Evolutionary conservation across 2,797 vertebrate species (phyloP).

Genomic region (Loris lydekkerianus): DNA sequence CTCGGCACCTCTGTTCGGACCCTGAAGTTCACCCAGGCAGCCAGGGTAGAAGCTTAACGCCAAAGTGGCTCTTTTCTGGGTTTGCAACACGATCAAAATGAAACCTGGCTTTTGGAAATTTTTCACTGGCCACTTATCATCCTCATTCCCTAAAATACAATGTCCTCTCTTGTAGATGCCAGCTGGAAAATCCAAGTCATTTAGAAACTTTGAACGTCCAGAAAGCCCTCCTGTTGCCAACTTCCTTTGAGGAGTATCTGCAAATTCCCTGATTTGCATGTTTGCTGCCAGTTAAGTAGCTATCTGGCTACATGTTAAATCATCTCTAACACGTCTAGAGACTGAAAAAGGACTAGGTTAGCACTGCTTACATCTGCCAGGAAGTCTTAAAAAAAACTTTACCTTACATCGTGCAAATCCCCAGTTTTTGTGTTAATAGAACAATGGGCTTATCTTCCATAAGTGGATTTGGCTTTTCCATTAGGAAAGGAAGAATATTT

Average conservation of each 20-base stretch:
- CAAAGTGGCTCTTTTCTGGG: background rate
- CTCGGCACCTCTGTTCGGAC: conserved; percentile 28
- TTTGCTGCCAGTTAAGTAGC: conserved; percentile 15
- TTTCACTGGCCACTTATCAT: conserved; percentile 33
- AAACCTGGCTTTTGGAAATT: conserved; percentile 51
- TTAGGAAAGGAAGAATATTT: conserved; percentile 22
- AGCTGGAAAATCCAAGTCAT: conserved; percentile 57
- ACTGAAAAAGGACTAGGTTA: background rate
- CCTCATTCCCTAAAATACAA: conserved; percentile 46
- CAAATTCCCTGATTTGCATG: background rate
- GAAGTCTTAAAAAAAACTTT: conserved; percentile 60
- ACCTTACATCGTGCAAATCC: conserved; percentile 66
- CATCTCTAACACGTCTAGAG: conserved; percentile 46
- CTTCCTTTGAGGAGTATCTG: background rate
- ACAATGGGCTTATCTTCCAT: conserved; percentile 55
- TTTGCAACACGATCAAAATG: conserved; percentile 34
- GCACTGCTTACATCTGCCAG: conserved; percentile 56
- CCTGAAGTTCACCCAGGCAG: background rate
- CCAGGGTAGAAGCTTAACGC: background rate
- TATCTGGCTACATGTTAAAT: conserved; percentile 1
- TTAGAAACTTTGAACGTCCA: conserved; percentile 48
- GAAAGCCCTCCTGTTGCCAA: conserved; percentile 16
- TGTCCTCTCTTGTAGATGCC: conserved; percentile 10
- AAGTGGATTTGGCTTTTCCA: conserved; percentile 64
- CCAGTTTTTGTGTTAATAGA: conserved; percentile 2